Evolutionary conservation across 92 coral and sea anemone genomes (phyloP), one percentile per base, ranked within the genome.

Genomic region (Porites divaricata): DNA sequence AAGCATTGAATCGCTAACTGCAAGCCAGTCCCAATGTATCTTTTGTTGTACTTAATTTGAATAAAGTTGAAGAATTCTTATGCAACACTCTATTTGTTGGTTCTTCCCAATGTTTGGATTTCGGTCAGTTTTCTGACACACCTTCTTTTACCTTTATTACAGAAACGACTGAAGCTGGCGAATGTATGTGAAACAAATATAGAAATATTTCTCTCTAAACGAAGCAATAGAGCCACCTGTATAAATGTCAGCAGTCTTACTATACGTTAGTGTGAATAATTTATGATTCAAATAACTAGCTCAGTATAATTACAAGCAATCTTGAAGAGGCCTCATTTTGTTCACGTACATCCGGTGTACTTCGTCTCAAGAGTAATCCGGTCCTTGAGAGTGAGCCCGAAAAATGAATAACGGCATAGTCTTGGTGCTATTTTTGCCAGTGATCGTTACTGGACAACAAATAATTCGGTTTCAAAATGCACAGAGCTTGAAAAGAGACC

Each of bases 401-500:
- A 54, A 11, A 54, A 54, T 54, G 59, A 54, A 6, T 54, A 54
- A 11, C 59, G 17, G 16, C 16, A 54, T 11, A 12, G 16, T 11
- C 5, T 54, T 54, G 75, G 3, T 9, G 5, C 9, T 71, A 41
- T 71, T 21, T 71, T 71, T 71, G 10, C 28, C 58, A 71, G 10
- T 12, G 45, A 21, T 48, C 6, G 45, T 35, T 35, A 48, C 22
- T 25, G 75, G 75, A 48, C 75, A 71, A 71, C 56, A 9, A 20
- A 71, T 71, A 7, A 19, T 71, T 56, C 45, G n/a, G 9, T 51
- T 71, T 71, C 16, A 71, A 71, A 48, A 17, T 1, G 75, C 26
- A 48, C 49, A 71, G 20, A 71, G 75, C 51, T 35, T 71, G 20
- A 71, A 17, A 53, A 71, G 75, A 35, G 75, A 71, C 45, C 75